Evolutionary conservation across 2,113 vertebrate species (phyloP).

Genomic region (Antennarius striatus): DNA sequence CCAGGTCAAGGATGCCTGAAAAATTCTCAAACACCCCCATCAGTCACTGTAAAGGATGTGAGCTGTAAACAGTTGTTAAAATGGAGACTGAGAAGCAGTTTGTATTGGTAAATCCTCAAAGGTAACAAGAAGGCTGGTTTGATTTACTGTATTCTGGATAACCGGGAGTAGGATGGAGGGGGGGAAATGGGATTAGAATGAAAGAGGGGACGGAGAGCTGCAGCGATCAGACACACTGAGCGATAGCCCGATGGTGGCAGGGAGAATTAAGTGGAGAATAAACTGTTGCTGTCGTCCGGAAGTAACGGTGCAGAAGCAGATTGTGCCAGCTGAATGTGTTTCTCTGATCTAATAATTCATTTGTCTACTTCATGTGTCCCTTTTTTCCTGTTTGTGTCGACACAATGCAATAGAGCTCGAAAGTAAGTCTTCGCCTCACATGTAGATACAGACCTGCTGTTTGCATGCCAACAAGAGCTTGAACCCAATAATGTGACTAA

Average conservation of each 20-base stretch:
- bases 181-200: slow-evolving; percentile 22
- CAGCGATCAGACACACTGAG: slow-evolving; percentile 7
- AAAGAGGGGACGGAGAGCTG: slow-evolving; percentile 28
- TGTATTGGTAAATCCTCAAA: slow-evolving; percentile 29
- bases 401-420: slow-evolving; percentile 99
- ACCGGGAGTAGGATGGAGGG: slow-evolving; percentile 4
- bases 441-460: slow-evolving; percentile 82
- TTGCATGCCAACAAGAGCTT: slow-evolving; percentile 94
- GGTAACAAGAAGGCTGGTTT: slow-evolving; percentile 27
- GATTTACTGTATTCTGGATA: slow-evolving; percentile 37
- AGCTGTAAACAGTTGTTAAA: slow-evolving; percentile 37
- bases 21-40: slow-evolving; percentile 10
- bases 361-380: slow-evolving; percentile 84
- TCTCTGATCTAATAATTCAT: slow-evolving; percentile 81
- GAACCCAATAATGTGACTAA: slow-evolving; percentile 86
- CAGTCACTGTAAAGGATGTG: slow-evolving; percentile 13
- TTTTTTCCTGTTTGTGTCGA: slow-evolving; percentile 92
- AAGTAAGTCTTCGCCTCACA: slow-evolving; percentile 97
- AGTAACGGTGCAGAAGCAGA: slow-evolving; percentile 28
- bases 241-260: slow-evolving; percentile 17
- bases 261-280: slow-evolving; percentile 9
- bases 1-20: slow-evolving; percentile 19
- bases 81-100: slow-evolving; percentile 17
- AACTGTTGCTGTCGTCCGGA: slow-evolving; percentile 9
- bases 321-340: slow-evolving; percentile 71